Evolutionary conservation across 2,888 invertebrate species (phyloP).

Genomic region (Pocota personata): DNA sequence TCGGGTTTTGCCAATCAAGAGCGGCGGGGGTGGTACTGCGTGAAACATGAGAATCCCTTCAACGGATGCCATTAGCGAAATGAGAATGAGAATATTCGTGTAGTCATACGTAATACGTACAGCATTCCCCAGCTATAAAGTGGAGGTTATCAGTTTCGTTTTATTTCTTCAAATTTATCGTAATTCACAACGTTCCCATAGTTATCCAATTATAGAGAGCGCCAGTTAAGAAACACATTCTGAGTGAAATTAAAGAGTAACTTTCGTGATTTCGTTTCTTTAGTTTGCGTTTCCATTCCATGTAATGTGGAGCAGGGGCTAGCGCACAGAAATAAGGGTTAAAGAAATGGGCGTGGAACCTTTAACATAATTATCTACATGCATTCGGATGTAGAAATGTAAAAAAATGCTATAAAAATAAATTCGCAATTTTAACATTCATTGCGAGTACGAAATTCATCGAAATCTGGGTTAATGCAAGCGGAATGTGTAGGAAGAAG

Average conservation of each 20-base stretch:
- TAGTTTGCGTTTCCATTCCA: too few species aligned
- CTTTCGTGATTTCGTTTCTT: background rate
- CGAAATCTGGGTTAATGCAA: slow-evolving; percentile 3
- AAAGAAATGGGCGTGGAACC: background rate
- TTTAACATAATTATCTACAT: slow-evolving; percentile 16
- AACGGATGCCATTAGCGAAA: slow-evolving; percentile 32
- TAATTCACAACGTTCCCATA: background rate
- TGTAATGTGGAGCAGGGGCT: too few species aligned
- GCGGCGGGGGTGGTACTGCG: background rate
- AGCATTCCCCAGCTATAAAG: background rate
- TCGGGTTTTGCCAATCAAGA: background rate
- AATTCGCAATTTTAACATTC: background rate
- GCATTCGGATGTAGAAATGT: background rate
- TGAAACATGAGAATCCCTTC: slow-evolving; percentile 61
- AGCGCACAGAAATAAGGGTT: background rate
- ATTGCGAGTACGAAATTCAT: background rate
- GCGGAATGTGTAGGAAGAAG: background rate
- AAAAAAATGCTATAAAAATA: too few species aligned
- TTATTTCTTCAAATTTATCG: background rate
- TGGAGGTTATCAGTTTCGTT: background rate
- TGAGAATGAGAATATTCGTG: background rate
- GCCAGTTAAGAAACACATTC: background rate
- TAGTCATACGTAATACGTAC: background rate
- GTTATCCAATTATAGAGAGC: slow-evolving; percentile 1
- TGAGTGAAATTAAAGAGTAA: background rate